Base-by-base conservation (phyloP, 2,888 invertebrate genomes). In the Cotesia congregata region DNA sequence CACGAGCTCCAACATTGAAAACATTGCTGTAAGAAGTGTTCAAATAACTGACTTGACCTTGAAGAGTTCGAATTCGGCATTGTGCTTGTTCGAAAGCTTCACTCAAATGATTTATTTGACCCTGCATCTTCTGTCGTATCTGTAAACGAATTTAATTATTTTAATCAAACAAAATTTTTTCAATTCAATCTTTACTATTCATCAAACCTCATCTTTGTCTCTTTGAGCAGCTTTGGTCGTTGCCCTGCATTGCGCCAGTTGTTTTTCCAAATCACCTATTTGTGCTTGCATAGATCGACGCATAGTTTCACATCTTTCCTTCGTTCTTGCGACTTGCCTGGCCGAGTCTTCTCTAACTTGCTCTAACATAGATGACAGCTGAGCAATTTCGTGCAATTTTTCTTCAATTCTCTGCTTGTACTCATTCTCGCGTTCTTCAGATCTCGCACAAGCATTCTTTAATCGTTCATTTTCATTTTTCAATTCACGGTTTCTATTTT, bases 1-100 rank as follows among this genome's bases (percentile, higher is more conserved):
- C 84, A 79, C 83, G 86, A 60, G 77, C 81, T 69, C 79, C 82
- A 2, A 81, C 79, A 39, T 83, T 85, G 39, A 88, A 87, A n/a
- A 88, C 85, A 60, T 87, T 88, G 71, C 85, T 88, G 75, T 87
- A 88, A 0, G 90, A 87, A 41, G 87, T 89, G 79, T 93, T 94
- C 75, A 94, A 86, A 67, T 93, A 92, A 64, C 91, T 90, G 2
- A 94, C 92, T 78, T 94, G 93, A 6, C 92, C 92, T 83, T 93
- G 93, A 12, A 94, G 88, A 15, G 92, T 91, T 50, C 92, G 91
- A 12, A 94, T 92, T 30, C 93, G 90, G 82, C 93, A 91, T 83
- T 94, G 93, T 0, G 93, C 93, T 83, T 94, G 90, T 76, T 93
- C 93, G 81, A 94, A 93, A 81, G 93, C 93, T 83, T 94, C 94